Evolutionary conservation across 2,113 vertebrate species (phyloP), one percentile per base, ranked within the genome.

Genomic region (Numida meleagris): DNA sequence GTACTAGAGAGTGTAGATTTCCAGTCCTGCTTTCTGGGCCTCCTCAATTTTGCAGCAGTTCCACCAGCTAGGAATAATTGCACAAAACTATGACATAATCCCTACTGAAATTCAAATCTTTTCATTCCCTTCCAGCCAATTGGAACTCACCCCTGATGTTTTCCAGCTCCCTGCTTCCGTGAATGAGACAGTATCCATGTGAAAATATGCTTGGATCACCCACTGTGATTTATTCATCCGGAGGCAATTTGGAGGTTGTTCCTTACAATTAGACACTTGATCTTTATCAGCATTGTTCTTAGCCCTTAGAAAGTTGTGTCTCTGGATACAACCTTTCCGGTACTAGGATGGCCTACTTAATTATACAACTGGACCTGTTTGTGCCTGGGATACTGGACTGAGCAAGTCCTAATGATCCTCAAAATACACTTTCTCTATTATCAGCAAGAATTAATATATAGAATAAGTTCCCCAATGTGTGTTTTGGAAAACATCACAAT

Each of bases 191-290:
- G 96, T 94, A 93, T 87, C 97, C 95, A 93, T 96, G 97, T 75
- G 93, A 97, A 97, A 97, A 95, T 96, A 96, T 94, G 94, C 96
- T 95, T 97, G 97, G 96, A 95, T 97, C 94, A 96, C 95, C 96
- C 94, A 97, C 97, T 96, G 97, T 95, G 95, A 79, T 96, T 97
- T 96, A 97, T 98, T 98, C 97, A 97, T 95, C 95, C 67, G 6
- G 94, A 95, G 95, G 97, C 97, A 97, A 96, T 97, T 97, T 97
- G 96, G 94, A 98, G 92, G 89, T 90, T 95, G 90, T 88, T 96
- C 92, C 96, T 97, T 95, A 97, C 95, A 97, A 97, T 98, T 97
- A 98, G 94, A 95, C 96, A 96, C 96, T 98, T 97, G 97, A 98
- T 98, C 96, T 98, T 98, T 97, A 98, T 98, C 97, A 97, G 92